phyloP scores from a whole-genome alignment of 2,888 invertebrate species.

The Aspidiotus destructor region DNA sequence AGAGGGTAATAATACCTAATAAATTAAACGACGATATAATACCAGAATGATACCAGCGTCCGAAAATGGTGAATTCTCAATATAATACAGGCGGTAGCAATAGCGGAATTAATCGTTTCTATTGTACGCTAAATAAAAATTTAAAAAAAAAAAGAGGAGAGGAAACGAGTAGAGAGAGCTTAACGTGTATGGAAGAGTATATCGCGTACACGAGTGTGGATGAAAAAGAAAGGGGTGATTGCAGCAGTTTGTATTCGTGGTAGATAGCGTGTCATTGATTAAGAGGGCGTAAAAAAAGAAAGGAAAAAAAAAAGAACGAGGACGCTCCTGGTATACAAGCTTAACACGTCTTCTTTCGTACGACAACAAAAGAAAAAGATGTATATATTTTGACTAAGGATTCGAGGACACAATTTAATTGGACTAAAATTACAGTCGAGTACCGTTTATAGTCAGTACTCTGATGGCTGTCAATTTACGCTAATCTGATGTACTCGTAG shows the following conservation, averaged over 20 bases:
- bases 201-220: background rate
- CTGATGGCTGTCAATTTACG: too few relatives aligned
- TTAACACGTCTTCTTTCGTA: constrained; percentile 10
- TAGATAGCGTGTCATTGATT: constrained; percentile 28
- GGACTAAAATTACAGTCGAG: constrained; percentile 13
- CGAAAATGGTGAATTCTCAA: constrained; percentile 21
- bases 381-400: constrained; percentile 11
- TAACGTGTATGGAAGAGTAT: too few relatives aligned
- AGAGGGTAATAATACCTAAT: constrained; percentile 25
- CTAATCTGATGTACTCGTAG: too few relatives aligned
- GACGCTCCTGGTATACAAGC: background rate
- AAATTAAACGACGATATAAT: constrained; percentile 21
- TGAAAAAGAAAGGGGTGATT: constrained; percentile 14
- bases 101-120: constrained; percentile 30
- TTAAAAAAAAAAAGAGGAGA: background rate
- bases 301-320: constrained; percentile 7
- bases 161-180: background rate
- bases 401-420: constrained; percentile 9
- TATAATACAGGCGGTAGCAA: constrained; percentile 21
- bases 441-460: background rate
- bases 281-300: constrained; percentile 29
- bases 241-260: constrained; percentile 19
- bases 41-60: constrained; percentile 23
- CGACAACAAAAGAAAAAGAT: background rate
- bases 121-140: constrained; percentile 3